Evolutionary conservation across 1,140 invertebrate genomes (phyloP).

Genomic region (Sinella curviseta): DNA sequence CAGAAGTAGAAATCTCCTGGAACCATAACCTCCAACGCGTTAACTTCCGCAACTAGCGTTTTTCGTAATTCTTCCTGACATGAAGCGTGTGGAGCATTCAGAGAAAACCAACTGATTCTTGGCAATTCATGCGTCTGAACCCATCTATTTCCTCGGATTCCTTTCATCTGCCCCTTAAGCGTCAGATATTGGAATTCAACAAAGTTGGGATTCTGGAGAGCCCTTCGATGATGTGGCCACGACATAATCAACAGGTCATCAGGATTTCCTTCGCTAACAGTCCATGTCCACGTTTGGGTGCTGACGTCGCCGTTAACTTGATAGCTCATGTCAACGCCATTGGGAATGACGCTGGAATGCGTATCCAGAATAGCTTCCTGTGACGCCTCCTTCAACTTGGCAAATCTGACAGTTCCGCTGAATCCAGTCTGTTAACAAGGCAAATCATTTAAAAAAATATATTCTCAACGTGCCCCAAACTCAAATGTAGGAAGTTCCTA

Average conservation of each 20-base stretch:
- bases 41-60: constrained; percentile 41
- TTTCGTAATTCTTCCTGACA: constrained; percentile 31
- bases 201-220: constrained; percentile 25
- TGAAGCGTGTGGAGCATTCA: constrained; percentile 31
- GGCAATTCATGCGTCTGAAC: constrained; percentile 29
- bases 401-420: constrained; percentile 43
- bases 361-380: constrained; percentile 41
- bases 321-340: constrained; percentile 32
- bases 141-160: constrained; percentile 41
- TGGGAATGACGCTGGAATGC: constrained; percentile 14
- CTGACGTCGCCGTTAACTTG: constrained; percentile 28
- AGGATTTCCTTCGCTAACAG: constrained; percentile 29
- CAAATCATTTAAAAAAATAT: too few species aligned
- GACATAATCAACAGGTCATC: constrained; percentile 31
- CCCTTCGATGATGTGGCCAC: constrained; percentile 45
- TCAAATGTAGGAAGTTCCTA: too few species aligned
- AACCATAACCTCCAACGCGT: constrained; percentile 29
- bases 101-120: constrained; percentile 36
- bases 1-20: constrained; percentile 43
- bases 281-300: constrained; percentile 41
- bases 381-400: constrained; percentile 33
- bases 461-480: too few species aligned
- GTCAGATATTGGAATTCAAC: constrained; percentile 42
- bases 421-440: too few species aligned
- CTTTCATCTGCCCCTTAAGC: constrained; percentile 40